Evolutionary conservation across 2,113 vertebrate genomes (phyloP).

Genomic region (Proterorhinus semilunaris): DNA sequence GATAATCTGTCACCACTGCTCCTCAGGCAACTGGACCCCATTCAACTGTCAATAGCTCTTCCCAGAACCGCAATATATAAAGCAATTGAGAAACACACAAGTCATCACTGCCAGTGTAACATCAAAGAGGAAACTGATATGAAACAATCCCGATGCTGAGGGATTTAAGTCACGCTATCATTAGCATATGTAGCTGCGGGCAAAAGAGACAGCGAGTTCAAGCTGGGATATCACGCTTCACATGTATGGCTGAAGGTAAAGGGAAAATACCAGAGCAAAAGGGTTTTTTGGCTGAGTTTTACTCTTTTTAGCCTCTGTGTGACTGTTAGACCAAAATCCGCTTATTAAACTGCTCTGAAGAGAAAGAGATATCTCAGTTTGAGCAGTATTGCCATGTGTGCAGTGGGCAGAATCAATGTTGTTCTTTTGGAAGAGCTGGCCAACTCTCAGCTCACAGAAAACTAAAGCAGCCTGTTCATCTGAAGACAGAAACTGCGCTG

Average conservation of each 20-base stretch:
- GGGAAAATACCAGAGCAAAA: neutral
- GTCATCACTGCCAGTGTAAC: neutral
- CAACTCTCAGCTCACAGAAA: slow-evolving; percentile 36
- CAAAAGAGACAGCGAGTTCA: neutral
- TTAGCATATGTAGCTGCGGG: neutral
- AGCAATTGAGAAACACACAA: neutral
- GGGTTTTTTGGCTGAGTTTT: neutral
- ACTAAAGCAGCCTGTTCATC: slow-evolving; percentile 18
- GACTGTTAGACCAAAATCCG: neutral
- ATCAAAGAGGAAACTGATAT: neutral
- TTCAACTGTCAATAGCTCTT: slow-evolving; percentile 29
- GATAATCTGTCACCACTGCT: slow-evolving; percentile 16
- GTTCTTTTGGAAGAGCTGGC: slow-evolving; percentile 19
- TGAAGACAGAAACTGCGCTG: no score
- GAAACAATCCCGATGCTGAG: neutral
- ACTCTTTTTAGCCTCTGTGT: neutral
- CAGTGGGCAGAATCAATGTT: slow-evolving; percentile 56
- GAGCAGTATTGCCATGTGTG: slow-evolving; percentile 7
- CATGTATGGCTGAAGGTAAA: neutral
- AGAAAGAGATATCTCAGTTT: slow-evolving; percentile 16
- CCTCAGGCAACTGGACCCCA: slow-evolving; percentile 33
- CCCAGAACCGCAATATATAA: slow-evolving; percentile 13
- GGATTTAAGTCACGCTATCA: neutral
- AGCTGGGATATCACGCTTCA: neutral
- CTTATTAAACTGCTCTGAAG: neutral